Evolutionary conservation across 1,140 invertebrate genomes (phyloP), one percentile per base, ranked within the genome.

Genomic region (Heliconius eleuchia): DNA sequence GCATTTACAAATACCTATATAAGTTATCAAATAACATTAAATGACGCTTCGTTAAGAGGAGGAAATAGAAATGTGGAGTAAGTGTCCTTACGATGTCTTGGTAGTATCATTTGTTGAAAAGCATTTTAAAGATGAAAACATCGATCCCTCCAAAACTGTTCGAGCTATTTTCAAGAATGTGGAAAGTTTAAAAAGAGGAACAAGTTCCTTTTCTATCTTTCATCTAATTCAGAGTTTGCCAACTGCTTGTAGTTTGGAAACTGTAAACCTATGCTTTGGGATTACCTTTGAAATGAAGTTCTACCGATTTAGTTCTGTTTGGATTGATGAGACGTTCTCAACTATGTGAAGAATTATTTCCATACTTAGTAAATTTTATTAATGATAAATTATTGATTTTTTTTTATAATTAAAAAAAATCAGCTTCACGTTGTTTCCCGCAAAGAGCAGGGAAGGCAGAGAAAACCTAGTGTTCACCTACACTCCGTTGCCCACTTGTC

Each of bases 231-330:
- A 46, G 66, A 76, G 78, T 76, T 79, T 52, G 46, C 60, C 57
- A 75, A 79, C 73, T 73, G 75, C 79, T 80, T 80, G 75, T 73
- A 80, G 71, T 80, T 80, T 71, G 42, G 71, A 57, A 80, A 76
- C 74, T 81, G 76, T 60, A 80, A 80, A 77, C 75, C 75, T 55
- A 77, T 74, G 79, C 79, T 80, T 30, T 57, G 73, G 42, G 50
- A 78, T 81, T 66, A 77, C 80, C 80, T 81, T 81, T 77, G 66
- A 78, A 78, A 60, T 57, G 71, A 81, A 81, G 80, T 81, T 81
- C 27, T 50, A 76, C 71, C 78, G 78, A 75, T 71, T 76, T 30
- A 76, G 60, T 76, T 71, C 50, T 16, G 27, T 77, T 46, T 71
- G 76, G 46, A 77, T 71, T 52, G 60, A 71, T 34, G 46, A 34